Conservation (phyloP, 1,140 invertebrate genomes). For the Phthorimaea operculella region DNA sequence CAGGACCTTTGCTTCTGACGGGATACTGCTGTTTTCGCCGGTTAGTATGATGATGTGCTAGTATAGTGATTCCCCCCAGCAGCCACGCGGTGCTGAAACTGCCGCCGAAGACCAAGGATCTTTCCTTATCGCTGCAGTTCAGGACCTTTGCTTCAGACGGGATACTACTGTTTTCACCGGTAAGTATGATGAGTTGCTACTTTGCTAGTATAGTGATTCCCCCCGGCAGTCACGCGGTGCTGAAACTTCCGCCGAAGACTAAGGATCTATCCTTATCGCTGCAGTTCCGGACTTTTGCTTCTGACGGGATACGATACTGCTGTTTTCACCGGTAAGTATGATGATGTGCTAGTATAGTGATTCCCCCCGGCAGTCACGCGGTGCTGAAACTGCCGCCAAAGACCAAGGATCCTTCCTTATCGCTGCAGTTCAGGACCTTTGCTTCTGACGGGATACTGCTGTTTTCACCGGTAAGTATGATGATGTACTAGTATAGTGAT, state of each 20-base stretch:
- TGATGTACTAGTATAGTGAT: no score
- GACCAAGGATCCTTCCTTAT: slow-evolving; percentile 71
- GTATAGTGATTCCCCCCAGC: no score
- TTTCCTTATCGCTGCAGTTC: slow-evolving; percentile 83
- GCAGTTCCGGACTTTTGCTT: slow-evolving; percentile 87
- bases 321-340: slow-evolving; percentile 75
- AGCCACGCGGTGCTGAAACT: slow-evolving; percentile 69
- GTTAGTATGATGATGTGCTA: slow-evolving; percentile 61
- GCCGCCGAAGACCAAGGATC: slow-evolving; percentile 36
- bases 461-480: slow-evolving; percentile 73
- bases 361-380: slow-evolving; percentile 78
- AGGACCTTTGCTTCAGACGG: slow-evolving; percentile 88
- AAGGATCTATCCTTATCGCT: slow-evolving; percentile 77
- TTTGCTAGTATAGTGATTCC: no score
- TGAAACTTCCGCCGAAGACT: neutral
- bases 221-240: slow-evolving; percentile 70
- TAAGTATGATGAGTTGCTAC: slow-evolving; percentile 58
- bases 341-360: no score
- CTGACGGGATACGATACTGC: slow-evolving; percentile 83
- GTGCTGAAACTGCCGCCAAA: slow-evolving; percentile 67
- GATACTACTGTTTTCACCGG: slow-evolving; percentile 79
- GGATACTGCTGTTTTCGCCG: slow-evolving; percentile 80
- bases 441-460: slow-evolving; percentile 86
- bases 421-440: slow-evolving; percentile 88
- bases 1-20: slow-evolving; percentile 86